Percentiles rank a stretch among this genome's conserved stretches.
Conservation (phyloP, 1,140 invertebrate genomes). For the Diabrotica virgifera region DNA sequence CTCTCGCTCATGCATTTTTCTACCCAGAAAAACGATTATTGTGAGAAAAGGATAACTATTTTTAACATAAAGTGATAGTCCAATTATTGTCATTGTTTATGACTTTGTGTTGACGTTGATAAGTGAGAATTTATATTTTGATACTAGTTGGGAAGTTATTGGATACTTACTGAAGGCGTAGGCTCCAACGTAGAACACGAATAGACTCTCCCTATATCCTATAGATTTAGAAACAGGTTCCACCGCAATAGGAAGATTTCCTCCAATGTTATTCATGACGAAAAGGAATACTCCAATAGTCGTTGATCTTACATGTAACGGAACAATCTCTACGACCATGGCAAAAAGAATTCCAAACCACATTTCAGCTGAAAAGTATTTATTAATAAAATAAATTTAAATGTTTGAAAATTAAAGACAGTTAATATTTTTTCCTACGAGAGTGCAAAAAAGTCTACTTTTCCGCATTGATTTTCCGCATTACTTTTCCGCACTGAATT, state of each 20-base stretch:
- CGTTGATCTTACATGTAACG: conserved; percentile 73
- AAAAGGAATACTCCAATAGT: conserved; percentile 83
- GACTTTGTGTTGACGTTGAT: too few relatives aligned
- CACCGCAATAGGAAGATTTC: conserved; percentile 84
- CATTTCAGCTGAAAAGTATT: conserved; percentile 73
- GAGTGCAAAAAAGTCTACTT: too few relatives aligned
- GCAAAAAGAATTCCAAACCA: conserved; percentile 91
- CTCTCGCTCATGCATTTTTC: too few relatives aligned
- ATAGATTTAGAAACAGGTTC: conserved; percentile 77
- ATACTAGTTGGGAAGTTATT: not conserved
- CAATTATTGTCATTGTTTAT: too few relatives aligned
- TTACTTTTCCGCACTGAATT: too few relatives aligned
- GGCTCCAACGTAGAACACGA: conserved; percentile 83
- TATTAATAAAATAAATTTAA: conserved; percentile 19
- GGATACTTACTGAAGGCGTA: conserved; percentile 74
- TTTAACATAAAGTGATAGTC: not conserved
- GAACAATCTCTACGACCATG: conserved; percentile 84
- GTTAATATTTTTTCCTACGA: too few relatives aligned
- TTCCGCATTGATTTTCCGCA: too few relatives aligned
- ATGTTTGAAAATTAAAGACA: conserved; percentile 9
- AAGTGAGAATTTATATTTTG: too few relatives aligned
- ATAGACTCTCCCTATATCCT: conserved; percentile 77
- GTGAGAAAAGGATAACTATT: not conserved
- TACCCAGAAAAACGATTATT: too few relatives aligned
- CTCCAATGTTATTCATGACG: conserved; percentile 90